A percentile compares a stretch with the other conserved stretches of the same genome.
phyloP scores from a whole-genome alignment of 2,888 invertebrate genomes.

The Cerceris rybyensis region DNA sequence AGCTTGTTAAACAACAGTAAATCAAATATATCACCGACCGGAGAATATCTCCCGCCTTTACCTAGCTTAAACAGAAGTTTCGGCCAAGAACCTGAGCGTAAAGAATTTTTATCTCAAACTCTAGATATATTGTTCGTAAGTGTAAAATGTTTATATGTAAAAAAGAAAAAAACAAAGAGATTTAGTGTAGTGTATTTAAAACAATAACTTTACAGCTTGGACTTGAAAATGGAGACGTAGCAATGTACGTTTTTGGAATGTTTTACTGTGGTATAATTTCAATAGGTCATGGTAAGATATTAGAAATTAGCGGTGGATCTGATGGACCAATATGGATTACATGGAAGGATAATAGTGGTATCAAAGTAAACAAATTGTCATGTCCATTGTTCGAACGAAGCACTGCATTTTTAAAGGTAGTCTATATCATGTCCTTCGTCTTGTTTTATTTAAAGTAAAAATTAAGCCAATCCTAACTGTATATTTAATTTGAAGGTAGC shows the following conservation, averaged over 20 bases:
- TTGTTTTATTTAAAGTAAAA: neutral
- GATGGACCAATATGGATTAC: slow-evolving; percentile 77
- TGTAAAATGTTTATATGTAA: slow-evolving; percentile 20
- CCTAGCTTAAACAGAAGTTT: slow-evolving; percentile 82
- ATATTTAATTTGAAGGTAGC: slow-evolving; percentile 70
- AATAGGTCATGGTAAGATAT: slow-evolving; percentile 72
- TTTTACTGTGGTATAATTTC: slow-evolving; percentile 89
- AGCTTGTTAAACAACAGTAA: slow-evolving; percentile 43
- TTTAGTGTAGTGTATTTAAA: slow-evolving; percentile 2
- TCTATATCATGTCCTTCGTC: slow-evolving; percentile 10
- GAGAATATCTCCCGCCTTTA: slow-evolving; percentile 82
- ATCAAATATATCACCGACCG: slow-evolving; percentile 70
- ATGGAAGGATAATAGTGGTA: slow-evolving; percentile 68
- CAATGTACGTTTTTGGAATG: slow-evolving; percentile 91
- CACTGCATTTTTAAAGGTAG: slow-evolving; percentile 77
- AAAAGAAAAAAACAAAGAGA: neutral
- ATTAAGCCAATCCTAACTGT: slow-evolving; percentile 10
- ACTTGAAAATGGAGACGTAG: slow-evolving; percentile 86
- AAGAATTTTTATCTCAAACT: slow-evolving; percentile 82
- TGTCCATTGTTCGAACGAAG: slow-evolving; percentile 76
- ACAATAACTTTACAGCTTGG: slow-evolving; percentile 84
- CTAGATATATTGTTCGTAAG: slow-evolving; percentile 81
- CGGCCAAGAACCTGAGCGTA: slow-evolving; percentile 78
- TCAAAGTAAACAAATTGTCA: slow-evolving; percentile 73
- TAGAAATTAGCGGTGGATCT: slow-evolving; percentile 76